A percentile compares a stretch with the other conserved stretches of the same genome.
These are phyloP conservation scores for Labeo calbasu DNA, from an alignment of 2,797 vertebrate genomes.

Conservation along the genomic window DNA sequence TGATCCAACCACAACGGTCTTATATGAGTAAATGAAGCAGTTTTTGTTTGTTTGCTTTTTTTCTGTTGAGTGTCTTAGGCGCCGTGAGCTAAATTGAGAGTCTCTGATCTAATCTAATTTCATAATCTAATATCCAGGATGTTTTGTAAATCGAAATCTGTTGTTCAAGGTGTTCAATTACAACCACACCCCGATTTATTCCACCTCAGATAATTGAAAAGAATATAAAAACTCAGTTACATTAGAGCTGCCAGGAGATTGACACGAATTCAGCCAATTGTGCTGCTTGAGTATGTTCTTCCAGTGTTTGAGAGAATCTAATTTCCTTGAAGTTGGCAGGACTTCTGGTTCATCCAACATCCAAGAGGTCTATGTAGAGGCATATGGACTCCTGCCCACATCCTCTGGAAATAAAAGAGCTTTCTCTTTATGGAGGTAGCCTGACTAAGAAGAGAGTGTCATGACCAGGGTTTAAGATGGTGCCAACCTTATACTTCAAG, in stretches of 20 bases:
- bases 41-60: neutral
- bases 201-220: neutral
- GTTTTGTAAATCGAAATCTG: constrained; percentile 5
- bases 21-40: neutral
- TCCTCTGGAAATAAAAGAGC: neutral
- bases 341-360: neutral
- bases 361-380: neutral
- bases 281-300: neutral
- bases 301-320: neutral
- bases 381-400: neutral
- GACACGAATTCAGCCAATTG: neutral
- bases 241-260: neutral
- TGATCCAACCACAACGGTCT: neutral
- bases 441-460: neutral
- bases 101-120: constrained; percentile 21
- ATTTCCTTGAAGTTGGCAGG: neutral
- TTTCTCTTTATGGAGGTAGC: neutral
- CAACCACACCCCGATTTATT: constrained; percentile 2
- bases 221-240: neutral
- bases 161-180: constrained; percentile 10
- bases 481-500: neutral
- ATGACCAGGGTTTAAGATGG: neutral
- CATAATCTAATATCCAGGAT: constrained; percentile 34
- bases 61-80: neutral
- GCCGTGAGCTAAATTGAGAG: neutral